Percentiles rank a stretch among this genome's conserved stretches.
Evolutionary conservation across 30 jellyfish, hydroid and myxozoan species (phyloP).

Genomic region (Turritopsis rubra): DNA sequence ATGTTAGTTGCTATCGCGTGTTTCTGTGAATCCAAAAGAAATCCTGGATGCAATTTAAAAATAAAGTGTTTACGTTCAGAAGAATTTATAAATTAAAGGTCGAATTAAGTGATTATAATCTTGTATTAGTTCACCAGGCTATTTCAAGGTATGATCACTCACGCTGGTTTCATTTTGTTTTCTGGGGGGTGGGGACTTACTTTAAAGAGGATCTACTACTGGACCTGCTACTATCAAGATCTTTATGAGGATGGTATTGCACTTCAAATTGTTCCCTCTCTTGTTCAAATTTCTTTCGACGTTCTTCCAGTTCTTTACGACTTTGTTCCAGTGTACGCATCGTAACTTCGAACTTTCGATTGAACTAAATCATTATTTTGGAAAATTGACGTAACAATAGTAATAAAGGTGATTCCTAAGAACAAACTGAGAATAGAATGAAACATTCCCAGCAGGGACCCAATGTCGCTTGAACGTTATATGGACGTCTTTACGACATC

Average conservation of each 20-base stretch:
- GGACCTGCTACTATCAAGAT: slow-evolving; percentile 92
- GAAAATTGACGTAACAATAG: neutral
- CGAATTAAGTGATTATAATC: neutral
- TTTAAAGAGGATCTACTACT: slow-evolving; percentile 93
- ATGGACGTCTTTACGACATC: too few relatives aligned
- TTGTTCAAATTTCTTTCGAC: slow-evolving; percentile 60
- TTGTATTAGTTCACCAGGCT: neutral
- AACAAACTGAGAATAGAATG: too few relatives aligned
- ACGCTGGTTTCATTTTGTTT: neutral
- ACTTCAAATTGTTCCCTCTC: slow-evolving; percentile 74
- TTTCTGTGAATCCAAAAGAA: too few relatives aligned
- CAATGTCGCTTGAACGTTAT: too few relatives aligned
- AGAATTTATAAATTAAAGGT: too few relatives aligned
- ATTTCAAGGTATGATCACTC: neutral
- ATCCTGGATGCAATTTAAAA: too few relatives aligned
- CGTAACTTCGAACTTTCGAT: slow-evolving; percentile 86
- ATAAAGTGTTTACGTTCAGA: too few relatives aligned
- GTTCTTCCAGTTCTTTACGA: slow-evolving; percentile 74
- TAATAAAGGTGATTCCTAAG: neutral
- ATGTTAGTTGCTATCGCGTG: too few relatives aligned
- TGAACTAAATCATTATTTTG: slow-evolving; percentile 63
- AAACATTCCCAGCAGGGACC: too few relatives aligned
- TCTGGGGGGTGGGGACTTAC: slow-evolving; percentile 24
- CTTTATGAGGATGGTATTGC: slow-evolving; percentile 43
- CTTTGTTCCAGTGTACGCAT: slow-evolving; percentile 82